Evolutionary conservation across 2,888 invertebrate species (phyloP), one percentile per base, ranked within the genome.

Genomic region (Aromia moschata): DNA sequence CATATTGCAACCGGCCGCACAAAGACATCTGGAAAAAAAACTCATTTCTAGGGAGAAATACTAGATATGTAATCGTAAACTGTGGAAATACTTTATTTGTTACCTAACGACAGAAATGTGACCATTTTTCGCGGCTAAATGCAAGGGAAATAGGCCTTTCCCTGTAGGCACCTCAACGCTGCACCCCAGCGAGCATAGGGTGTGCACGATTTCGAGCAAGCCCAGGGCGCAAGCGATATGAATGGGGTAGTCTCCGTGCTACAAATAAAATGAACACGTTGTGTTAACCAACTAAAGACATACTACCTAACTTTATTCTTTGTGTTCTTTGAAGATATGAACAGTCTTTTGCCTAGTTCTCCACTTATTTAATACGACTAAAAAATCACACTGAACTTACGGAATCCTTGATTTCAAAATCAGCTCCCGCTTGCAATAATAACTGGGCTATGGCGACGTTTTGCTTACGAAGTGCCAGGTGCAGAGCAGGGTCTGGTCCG

Each of bases 101-200:
- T 74, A 83, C 83, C 89, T 81, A 16, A 88, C 87, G 65, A 91
- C 83, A 75, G 90, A 88, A 47, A 87, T 86, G 75, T 89, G 87
- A 11, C 91, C 91, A 72, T 86, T 83, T 72, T 86, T 85, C 37
- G 90, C 87, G 51, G 91, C 90, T 61, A 90, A 80, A 77, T 92
- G 91, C 41, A 92, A 77, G 1, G 91, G 88, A 71, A 83, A 87
- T 40, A 86, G 77, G 11, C 87, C 88, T 67, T 82, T 82, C 56
- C 83, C 81, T 70, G 89, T 90, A 7, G 85, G 79, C 38, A 84
- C 81, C 77, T 91, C 90, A 64, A 90, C 82, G 64, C 81, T 81
- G 67, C 86, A 85, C 1, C 86, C 85, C 52, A 85, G 79, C 15
- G 86, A 83, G 71, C 86, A 87, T 33, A 88, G 77, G 7, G 84